phyloP scores from a whole-genome alignment of 2,888 invertebrate species.

The Ectropis crepuscularia region DNA sequence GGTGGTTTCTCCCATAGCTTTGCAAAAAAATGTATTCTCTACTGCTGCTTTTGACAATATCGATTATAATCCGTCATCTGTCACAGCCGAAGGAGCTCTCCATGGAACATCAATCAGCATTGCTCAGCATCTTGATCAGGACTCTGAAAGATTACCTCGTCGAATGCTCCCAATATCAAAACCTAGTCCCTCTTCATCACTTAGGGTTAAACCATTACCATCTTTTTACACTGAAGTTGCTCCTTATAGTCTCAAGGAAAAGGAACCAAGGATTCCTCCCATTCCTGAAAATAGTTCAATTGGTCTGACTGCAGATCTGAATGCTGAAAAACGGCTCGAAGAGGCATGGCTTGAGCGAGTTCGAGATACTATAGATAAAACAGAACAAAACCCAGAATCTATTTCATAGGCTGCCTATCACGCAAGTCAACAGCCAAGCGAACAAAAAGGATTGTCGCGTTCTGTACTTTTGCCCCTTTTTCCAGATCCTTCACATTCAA shows the following conservation, averaged over 20 bases:
- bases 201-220: constrained; percentile 20
- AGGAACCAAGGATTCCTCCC: constrained; percentile 20
- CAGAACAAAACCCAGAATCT: too few relatives aligned
- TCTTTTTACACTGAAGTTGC: constrained; percentile 18
- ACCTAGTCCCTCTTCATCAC: constrained; percentile 19
- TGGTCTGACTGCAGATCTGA: constrained; percentile 20
- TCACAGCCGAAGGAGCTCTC: constrained; percentile 26
- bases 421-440: too few relatives aligned
- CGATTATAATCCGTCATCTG: constrained; percentile 26
- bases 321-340: constrained; percentile 21
- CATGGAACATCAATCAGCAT: constrained; percentile 26
- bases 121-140: constrained; percentile 27
- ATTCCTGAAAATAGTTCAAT: constrained; percentile 16
- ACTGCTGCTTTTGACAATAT: constrained; percentile 24
- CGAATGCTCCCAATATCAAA: constrained; percentile 13
- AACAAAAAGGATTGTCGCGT: too few relatives aligned
- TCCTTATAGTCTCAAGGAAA: constrained; percentile 17
- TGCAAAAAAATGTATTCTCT: constrained; percentile 19
- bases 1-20: constrained; percentile 22
- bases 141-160: constrained; percentile 19
- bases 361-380: too few relatives aligned
- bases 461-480: too few relatives aligned
- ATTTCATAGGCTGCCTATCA: too few relatives aligned
- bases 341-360: too few relatives aligned
- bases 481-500: too few relatives aligned